These are phyloP conservation scores for Petaurus breviceps DNA, from an alignment of 2,113 vertebrate genomes.

Conservation along the genomic window DNA sequence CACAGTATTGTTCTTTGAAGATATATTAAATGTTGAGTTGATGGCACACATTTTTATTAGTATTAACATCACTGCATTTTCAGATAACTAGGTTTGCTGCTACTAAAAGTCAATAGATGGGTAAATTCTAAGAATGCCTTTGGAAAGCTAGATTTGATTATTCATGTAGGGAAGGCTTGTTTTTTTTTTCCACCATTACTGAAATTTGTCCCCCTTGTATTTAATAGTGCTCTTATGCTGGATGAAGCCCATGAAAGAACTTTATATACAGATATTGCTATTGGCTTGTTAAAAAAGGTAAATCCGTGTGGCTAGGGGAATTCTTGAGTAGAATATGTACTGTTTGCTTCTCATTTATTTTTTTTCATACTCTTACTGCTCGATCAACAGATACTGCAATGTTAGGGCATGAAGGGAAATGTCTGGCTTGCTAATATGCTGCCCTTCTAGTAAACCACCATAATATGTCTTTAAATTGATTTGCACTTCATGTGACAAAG, in stretches of 20 bases:
- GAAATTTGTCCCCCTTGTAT: constrained; percentile 49
- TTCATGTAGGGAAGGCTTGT: background rate
- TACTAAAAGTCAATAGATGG: background rate
- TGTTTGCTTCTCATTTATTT: background rate
- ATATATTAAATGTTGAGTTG: background rate
- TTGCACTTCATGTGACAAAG: background rate
- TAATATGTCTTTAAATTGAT: background rate
- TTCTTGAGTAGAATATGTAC: background rate
- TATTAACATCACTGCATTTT: background rate
- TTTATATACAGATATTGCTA: constrained; percentile 96
- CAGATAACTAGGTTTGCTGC: background rate
- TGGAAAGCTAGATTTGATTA: background rate
- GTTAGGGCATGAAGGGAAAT: background rate
- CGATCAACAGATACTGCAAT: background rate
- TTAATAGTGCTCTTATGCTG: constrained; percentile 92
- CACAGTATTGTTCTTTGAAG: constrained; percentile 4
- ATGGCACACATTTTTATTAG: constrained; percentile 8
- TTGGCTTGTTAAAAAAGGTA: constrained; percentile 98
- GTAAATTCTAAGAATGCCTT: background rate
- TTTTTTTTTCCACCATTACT: constrained; percentile 33
- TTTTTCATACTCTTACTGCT: background rate
- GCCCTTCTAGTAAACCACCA: background rate
- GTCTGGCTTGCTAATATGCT: background rate
- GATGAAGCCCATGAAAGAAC: constrained; percentile 99
- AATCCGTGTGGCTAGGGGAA: background rate